Base-by-base conservation (phyloP, 1,140 invertebrate genomes). In the Aphelenchoides besseyi region DNA sequence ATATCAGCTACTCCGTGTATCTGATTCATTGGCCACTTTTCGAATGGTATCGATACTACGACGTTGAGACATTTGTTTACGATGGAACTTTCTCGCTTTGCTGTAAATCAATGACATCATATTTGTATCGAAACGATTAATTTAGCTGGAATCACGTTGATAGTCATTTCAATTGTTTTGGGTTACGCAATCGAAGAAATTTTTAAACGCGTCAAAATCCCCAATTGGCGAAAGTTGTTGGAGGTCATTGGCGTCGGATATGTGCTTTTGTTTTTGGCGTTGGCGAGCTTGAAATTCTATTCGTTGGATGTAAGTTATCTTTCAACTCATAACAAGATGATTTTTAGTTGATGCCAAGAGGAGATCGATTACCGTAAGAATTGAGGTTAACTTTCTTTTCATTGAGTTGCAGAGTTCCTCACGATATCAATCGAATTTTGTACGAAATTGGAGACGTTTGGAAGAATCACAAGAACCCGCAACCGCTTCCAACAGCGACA, bases 21-120 rank as follows among this genome's bases (percentile, higher is more conserved):
- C 26, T 68, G 9, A 35, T 68, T 28, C 66, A 68, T 68, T 68
- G 66, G 66, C 37, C 37, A 3, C 12, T 68, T n/a, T 57, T 61
- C 9, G 53, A 66, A 67, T 67, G 5, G 18, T 28, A 29, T 28
- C 26, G 55, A 59, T 59, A 59, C 23, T 33, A 5, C 16, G 5
- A 59, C 55, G 5, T 59, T 12, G 18, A 59, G 18, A 8, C 26
- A 5, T 59, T 8, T 33, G 5, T 59, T 5, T 59, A 59, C 55
- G 55, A 18, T 59, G 5, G 18, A 28, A 59, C 41, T 23, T 48
- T 16, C 41, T 23, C 41, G 41, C 12, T 48, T 48, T 48, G 12
- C 41, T 12, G 41, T 48, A 48, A 12, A 16, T 23, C 23, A 16
- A 12, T 48, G 41, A 12, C 23, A 16, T 48, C 41, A 48, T 23